These are phyloP conservation scores for Xestia rhomboidea DNA, from an alignment of 2,888 invertebrate species.

Conservation along the genomic window DNA sequence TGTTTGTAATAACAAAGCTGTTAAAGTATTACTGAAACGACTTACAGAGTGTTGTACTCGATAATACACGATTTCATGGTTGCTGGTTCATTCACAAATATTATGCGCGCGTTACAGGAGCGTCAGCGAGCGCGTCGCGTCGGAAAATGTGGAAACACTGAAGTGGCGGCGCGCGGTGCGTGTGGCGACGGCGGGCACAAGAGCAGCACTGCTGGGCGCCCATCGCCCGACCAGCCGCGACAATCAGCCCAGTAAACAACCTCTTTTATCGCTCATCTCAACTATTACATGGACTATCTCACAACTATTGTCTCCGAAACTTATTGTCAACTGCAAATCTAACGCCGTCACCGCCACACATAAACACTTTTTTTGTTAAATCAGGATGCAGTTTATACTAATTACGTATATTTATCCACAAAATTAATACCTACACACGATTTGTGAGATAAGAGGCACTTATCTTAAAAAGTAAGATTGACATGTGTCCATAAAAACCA, in stretches of 20 bases:
- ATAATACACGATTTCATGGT: conserved; percentile 58
- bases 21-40: conserved; percentile 32
- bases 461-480: conserved; percentile 36
- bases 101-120: conserved; percentile 37
- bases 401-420: neutral
- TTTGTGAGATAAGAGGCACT: conserved; percentile 13
- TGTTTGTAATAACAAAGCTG: conserved; percentile 37
- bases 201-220: conserved; percentile 63
- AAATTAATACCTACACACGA: neutral
- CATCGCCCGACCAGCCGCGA: conserved; percentile 17
- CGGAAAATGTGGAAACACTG: conserved; percentile 49
- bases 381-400: conserved; percentile 5
- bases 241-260: conserved; percentile 37
- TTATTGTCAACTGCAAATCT: neutral
- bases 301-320: neutral
- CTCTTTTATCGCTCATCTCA: conserved; percentile 31
- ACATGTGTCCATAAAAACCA: conserved; percentile 32
- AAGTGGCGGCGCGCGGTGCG: conserved; percentile 52
- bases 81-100: conserved; percentile 58
- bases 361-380: neutral
- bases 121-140: conserved; percentile 48
- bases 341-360: neutral
- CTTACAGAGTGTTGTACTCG: conserved; percentile 59
- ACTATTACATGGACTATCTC: conserved; percentile 7
- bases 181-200: conserved; percentile 58